Base-by-base conservation (phyloP, 2,888 invertebrate species). In the Cosmia pyralina region DNA sequence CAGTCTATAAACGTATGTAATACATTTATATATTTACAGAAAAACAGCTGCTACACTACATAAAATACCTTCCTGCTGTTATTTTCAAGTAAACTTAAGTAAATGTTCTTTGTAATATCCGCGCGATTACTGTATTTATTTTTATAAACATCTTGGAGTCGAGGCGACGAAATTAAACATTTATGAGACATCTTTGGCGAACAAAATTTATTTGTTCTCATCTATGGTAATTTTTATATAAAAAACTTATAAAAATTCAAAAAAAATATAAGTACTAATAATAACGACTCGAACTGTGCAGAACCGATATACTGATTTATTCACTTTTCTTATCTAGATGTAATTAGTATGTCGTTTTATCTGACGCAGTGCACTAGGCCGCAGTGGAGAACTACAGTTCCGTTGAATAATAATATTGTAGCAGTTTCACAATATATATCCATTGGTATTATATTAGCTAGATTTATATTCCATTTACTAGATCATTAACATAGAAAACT, bases 151-250 rank as follows among this genome's bases (percentile, higher is more conserved):
- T 69, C 64, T 69, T 72, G 44, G 22, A 77, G 71, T 81, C 72
- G 50, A 77, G 74, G 80, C 75, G 76, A 78, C 74, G 28, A 79
- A 85, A 77, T 75, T 77, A 65, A 63, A 67, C 65, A 73, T 75
- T 65, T 34, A 71, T 63, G 57, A 52, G 64, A 81, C 75, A 80
- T 71, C 73, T 78, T 78, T 78, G 81, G 75, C 85, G 70, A 78
- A 85, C 76, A 72, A 86, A 86, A 85, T 69, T 71, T 77, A 87
- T 81, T 82, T 82, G 73, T 85, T 75, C 75, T 86, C 75, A 69
- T 82, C 41, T 81, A 73, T 72, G 62, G 75, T 84, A 13, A 79
- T 72, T 72, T 82, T 79, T 63, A 57, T 67, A 72, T 62, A 84
- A 78, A 83, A 78, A 69, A 52, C 38, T 8, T 44, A 34, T 17